Conservation (phyloP, 2,113 vertebrate species). For the Sarotherodon lohbergeri region DNA sequence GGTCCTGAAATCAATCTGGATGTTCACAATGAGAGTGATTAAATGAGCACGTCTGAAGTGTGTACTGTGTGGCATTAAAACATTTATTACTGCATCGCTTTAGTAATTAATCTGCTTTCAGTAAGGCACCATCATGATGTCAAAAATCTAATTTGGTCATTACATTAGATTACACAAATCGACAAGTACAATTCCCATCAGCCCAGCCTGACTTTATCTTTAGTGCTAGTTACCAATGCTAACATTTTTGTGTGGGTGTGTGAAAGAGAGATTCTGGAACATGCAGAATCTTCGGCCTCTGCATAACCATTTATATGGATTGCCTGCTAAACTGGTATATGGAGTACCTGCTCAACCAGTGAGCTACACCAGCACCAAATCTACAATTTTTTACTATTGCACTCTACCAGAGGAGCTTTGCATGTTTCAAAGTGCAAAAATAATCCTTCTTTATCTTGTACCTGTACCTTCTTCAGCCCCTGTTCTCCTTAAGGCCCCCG, state of each 20-base stretch:
- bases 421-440: background rate
- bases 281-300: background rate
- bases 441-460: background rate
- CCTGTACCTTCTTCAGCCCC: background rate
- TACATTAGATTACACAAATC: background rate
- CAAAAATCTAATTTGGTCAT: background rate
- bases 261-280: background rate
- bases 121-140: background rate
- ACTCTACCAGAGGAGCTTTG: background rate
- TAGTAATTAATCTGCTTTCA: accelerated
- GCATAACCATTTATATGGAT: background rate
- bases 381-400: accelerated
- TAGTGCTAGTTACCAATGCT: background rate
- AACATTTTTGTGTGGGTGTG: background rate
- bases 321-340: background rate
- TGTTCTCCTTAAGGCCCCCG: background rate
- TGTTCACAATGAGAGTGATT: background rate
- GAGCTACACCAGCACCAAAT: background rate
- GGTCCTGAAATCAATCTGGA: constrained; percentile 75
- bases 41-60: background rate
- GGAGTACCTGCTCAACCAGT: background rate
- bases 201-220: background rate
- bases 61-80: accelerated
- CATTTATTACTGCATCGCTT: background rate
- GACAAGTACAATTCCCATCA: background rate